phyloP scores from a whole-genome alignment of 2,113 vertebrate species.

The Albula glossodonta region DNA sequence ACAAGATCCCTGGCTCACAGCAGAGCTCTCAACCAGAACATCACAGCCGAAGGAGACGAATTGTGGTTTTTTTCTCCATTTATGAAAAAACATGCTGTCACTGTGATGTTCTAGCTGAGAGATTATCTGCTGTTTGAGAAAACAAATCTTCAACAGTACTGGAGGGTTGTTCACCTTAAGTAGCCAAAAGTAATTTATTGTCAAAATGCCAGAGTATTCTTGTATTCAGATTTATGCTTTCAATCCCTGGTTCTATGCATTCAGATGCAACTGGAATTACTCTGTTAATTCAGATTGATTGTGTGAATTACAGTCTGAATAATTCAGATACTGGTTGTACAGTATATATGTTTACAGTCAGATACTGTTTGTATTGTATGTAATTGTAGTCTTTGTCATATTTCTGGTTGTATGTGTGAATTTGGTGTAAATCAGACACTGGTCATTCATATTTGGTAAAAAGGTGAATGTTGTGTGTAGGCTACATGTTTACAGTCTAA shows the following conservation, averaged over 20 bases:
- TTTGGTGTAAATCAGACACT: not conserved
- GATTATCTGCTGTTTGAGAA: no score
- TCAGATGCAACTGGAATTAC: not conserved
- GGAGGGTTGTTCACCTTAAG: no score
- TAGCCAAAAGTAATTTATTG: no score
- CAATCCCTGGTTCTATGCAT: not conserved
- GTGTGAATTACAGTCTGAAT: not conserved
- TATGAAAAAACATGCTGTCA: no score
- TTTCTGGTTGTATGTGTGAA: not conserved
- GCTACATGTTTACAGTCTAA: not conserved
- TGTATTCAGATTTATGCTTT: not conserved
- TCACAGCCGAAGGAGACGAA: no score
- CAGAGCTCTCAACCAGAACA: no score
- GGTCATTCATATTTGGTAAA: not conserved
- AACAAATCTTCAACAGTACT: no score
- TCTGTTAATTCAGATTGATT: not conserved
- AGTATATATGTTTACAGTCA: not conserved
- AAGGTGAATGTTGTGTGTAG: no score
- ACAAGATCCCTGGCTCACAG: no score
- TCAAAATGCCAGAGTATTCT: no score
- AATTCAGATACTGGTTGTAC: not conserved
- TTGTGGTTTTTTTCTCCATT: no score
- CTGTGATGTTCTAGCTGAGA: no score
- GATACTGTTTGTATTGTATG: not conserved
- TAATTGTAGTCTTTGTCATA: not conserved